phyloP scores from a whole-genome alignment of 2,113 vertebrate genomes.

The Lagopus leucura region DNA sequence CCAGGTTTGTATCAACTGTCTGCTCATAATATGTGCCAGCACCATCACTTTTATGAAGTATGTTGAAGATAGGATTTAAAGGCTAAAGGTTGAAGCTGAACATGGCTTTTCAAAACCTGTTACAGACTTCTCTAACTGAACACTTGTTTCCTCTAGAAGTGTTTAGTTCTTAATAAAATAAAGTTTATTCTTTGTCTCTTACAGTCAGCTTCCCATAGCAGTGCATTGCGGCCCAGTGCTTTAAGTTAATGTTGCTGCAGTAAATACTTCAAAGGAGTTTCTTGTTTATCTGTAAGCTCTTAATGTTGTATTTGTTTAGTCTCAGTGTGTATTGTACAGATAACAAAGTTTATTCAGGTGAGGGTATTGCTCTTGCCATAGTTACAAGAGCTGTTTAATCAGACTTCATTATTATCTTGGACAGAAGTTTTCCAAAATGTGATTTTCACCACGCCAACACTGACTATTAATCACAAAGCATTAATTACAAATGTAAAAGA shows the following conservation, averaged over 20 bases:
- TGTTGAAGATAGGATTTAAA: background rate
- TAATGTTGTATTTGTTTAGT: background rate
- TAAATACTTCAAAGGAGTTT: background rate
- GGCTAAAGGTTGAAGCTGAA: background rate
- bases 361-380: background rate
- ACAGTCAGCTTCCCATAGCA: background rate
- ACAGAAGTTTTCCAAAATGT: background rate
- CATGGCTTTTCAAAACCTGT: background rate
- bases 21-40: background rate
- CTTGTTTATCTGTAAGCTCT: background rate
- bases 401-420: background rate
- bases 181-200: background rate
- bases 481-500: background rate
- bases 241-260: background rate
- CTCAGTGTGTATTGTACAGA: background rate
- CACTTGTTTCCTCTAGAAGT: background rate
- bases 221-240: background rate
- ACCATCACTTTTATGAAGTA: background rate
- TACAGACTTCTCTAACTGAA: background rate
- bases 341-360: background rate
- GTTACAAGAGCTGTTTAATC: background rate
- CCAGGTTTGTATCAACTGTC: background rate
- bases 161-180: background rate
- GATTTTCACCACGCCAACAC: background rate
- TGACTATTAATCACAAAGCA: background rate